Evolutionary conservation across 1,140 invertebrate genomes (phyloP).

Genomic region (Brachionus rotundiformis): DNA sequence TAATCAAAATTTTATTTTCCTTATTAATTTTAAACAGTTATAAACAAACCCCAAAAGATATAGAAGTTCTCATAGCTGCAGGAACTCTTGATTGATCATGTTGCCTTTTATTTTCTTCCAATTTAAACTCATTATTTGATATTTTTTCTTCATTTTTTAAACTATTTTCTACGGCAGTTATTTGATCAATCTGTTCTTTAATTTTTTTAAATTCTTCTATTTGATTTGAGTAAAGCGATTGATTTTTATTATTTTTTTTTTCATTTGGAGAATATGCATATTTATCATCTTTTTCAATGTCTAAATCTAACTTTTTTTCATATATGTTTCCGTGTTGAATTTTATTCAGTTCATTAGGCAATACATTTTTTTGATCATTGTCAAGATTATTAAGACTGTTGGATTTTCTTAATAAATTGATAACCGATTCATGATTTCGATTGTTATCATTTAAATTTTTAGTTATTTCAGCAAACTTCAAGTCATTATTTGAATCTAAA

Average conservation of each 20-base stretch:
- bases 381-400: neutral
- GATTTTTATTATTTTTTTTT: neutral
- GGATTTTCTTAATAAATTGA: slow-evolving; percentile 54
- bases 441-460: neutral
- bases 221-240: neutral
- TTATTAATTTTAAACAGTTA: too few relatives aligned
- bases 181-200: slow-evolving; percentile 33
- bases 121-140: neutral
- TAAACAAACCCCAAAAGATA: slow-evolving; percentile 58
- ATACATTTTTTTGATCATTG: slow-evolving; percentile 28
- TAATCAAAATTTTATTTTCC: too few relatives aligned
- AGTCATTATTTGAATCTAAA: neutral
- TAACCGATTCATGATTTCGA: neutral
- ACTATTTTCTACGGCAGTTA: neutral
- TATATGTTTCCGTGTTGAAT: neutral
- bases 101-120: neutral
- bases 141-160: neutral
- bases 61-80: slow-evolving; percentile 59
- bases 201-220: slow-evolving; percentile 28
- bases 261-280: slow-evolving; percentile 59
- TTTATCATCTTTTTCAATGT: neutral
- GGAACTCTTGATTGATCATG: slow-evolving; percentile 52
- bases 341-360: slow-evolving; percentile 31
- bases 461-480: neutral
- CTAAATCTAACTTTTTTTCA: neutral